Conservation (phyloP, 1,140 invertebrate genomes). For the Colletes latitarsis region DNA sequence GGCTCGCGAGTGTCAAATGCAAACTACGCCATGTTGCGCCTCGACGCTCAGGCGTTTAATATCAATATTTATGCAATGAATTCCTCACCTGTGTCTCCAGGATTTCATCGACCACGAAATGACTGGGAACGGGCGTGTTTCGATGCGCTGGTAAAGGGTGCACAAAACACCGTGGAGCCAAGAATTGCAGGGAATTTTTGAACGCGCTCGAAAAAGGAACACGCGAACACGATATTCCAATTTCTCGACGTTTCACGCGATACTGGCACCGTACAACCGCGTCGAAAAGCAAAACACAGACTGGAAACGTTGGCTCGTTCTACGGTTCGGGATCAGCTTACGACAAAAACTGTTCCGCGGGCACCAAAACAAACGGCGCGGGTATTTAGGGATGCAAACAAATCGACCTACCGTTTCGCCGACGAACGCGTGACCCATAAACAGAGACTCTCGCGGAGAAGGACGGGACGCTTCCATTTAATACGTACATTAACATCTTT, state of each 20-base stretch:
- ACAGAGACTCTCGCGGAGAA: no score
- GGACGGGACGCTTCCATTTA: no score
- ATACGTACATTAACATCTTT: not conserved
- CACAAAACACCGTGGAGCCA: no score
- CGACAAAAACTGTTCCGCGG: not conserved
- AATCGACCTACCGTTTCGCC: no score
- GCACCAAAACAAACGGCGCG: no score
- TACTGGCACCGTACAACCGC: not conserved
- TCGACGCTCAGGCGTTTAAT: constrained; percentile 11
- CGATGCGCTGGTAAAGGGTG: not conserved
- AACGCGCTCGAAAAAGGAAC: not conserved
- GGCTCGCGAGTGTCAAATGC: not conserved
- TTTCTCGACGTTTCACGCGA: not conserved
- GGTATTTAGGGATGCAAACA: no score
- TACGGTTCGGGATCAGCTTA: not conserved
- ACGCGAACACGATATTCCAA: no score
- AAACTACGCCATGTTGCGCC: constrained; percentile 10
- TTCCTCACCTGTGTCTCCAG: not conserved
- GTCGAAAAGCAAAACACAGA: not conserved
- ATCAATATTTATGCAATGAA: constrained; percentile 28
- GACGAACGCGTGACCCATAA: no score
- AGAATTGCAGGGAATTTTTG: not conserved
- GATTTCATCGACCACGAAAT: not conserved
- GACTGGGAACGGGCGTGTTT: not conserved
- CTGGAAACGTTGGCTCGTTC: not conserved